Evolutionary conservation across 2,797 vertebrate species (phyloP).

Genomic region (Aplochiton taeniatus): DNA sequence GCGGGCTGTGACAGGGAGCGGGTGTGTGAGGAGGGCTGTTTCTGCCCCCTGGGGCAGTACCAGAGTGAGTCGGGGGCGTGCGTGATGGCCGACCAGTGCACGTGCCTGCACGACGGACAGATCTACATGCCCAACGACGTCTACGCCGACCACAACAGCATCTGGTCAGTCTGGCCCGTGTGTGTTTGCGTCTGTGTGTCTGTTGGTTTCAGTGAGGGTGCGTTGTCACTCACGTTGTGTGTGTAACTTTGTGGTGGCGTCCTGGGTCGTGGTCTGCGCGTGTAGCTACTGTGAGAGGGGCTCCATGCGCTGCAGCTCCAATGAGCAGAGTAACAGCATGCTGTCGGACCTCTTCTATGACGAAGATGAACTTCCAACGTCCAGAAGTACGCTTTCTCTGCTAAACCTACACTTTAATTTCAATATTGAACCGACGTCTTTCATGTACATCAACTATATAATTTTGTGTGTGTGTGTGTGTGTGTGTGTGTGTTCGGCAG

Average conservation of each 20-base stretch:
- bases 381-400: slow-evolving; percentile 77
- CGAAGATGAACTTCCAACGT: slow-evolving; percentile 67
- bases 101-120: slow-evolving; percentile 91
- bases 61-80: slow-evolving; percentile 82
- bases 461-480: background rate
- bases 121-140: slow-evolving; percentile 91
- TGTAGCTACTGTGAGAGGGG: slow-evolving; percentile 91
- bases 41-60: slow-evolving; percentile 85
- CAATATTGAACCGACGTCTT: too few relatives aligned
- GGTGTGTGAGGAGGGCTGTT: slow-evolving; percentile 91
- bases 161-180: slow-evolving; percentile 81
- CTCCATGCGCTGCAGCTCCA: slow-evolving; percentile 87
- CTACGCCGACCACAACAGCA: slow-evolving; percentile 86
- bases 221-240: background rate
- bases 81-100: slow-evolving; percentile 82
- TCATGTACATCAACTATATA: background rate
- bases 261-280: slow-evolving; percentile 37
- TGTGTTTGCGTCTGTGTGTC: slow-evolving; percentile 8
- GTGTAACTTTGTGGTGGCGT: too few relatives aligned
- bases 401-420: background rate
- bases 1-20: slow-evolving; percentile 64
- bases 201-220: background rate
- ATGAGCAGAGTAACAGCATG: slow-evolving; percentile 66
- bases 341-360: slow-evolving; percentile 80
- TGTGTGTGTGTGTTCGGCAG: slow-evolving; percentile 58